These are phyloP conservation scores for Neoitamus cyanurus DNA, from an alignment of 2,888 invertebrate genomes.

Conservation along the genomic window DNA sequence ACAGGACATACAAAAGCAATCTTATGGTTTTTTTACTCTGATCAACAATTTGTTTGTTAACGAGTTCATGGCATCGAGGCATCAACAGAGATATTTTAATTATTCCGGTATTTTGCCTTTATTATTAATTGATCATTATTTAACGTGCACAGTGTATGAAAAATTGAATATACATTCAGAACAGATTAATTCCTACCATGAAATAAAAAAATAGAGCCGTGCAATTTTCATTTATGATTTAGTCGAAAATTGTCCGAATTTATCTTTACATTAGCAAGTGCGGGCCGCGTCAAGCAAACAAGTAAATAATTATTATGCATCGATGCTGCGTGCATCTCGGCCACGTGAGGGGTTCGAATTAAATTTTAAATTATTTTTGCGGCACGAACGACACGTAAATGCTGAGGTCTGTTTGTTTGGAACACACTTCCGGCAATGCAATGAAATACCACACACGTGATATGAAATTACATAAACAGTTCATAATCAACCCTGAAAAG, in stretches of 20 bases:
- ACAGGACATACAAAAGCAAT: background rate
- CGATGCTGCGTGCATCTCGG: background rate
- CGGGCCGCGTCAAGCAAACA: background rate
- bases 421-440: background rate
- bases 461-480: background rate
- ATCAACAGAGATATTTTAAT: background rate
- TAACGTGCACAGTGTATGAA: background rate
- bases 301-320: conserved; percentile 41
- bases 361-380: conserved; percentile 45
- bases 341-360: background rate
- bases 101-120: background rate
- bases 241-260: conserved; percentile 2
- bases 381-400: conserved; percentile 34
- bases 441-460: background rate
- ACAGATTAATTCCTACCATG: background rate
- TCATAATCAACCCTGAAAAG: background rate
- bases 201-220: background rate
- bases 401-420: conserved; percentile 29
- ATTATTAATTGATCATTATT: background rate
- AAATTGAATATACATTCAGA: background rate
- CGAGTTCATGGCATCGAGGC: background rate
- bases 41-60: background rate
- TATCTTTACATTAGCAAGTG: conserved; percentile 40
- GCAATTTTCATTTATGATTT: conserved; percentile 18
- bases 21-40: background rate